A percentile compares a stretch with the other conserved stretches of the same genome.
These are phyloP conservation scores for Tachuris rubrigastra DNA, from an alignment of 2,113 vertebrate species.

Conservation along the genomic window DNA sequence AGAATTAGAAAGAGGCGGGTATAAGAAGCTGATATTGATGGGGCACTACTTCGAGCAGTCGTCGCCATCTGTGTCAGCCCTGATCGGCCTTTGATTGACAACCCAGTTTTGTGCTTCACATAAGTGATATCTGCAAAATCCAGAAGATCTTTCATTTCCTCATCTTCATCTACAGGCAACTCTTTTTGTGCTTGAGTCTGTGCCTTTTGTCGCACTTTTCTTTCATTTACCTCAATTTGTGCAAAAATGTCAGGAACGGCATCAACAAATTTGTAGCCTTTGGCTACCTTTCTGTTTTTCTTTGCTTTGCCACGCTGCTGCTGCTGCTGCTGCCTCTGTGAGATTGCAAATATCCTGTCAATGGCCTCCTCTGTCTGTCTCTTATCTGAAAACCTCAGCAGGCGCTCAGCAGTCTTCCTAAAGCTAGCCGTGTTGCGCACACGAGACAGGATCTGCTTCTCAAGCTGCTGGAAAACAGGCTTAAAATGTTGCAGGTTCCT, in stretches of 20 bases:
- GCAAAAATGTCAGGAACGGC: slow-evolving; percentile 90
- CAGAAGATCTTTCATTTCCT: slow-evolving; percentile 87
- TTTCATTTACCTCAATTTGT: slow-evolving; percentile 91
- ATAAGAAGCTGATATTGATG: slow-evolving; percentile 82
- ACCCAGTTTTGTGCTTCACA: slow-evolving; percentile 76
- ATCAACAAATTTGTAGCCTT: slow-evolving; percentile 85
- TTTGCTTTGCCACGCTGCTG: slow-evolving; percentile 76
- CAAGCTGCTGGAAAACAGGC: slow-evolving; percentile 92
- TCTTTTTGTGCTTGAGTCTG: slow-evolving; percentile 86
- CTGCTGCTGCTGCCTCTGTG: slow-evolving; percentile 75
- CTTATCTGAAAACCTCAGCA: slow-evolving; percentile 90
- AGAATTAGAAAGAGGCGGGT: slow-evolving; percentile 91
- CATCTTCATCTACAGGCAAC: slow-evolving; percentile 83
- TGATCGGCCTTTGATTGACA: slow-evolving; percentile 70
- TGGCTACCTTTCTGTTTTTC: slow-evolving; percentile 76
- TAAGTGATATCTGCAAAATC: slow-evolving; percentile 85
- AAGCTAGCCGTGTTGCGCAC: slow-evolving; percentile 89
- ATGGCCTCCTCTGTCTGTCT: slow-evolving; percentile 88
- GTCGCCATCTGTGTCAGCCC: slow-evolving; percentile 78
- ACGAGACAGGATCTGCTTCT: slow-evolving; percentile 88
- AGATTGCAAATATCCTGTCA: slow-evolving; percentile 88
- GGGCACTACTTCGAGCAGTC: slow-evolving; percentile 70
- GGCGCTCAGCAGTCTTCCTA: slow-evolving; percentile 87
- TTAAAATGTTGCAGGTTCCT: slow-evolving; percentile 90
- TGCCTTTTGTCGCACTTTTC: slow-evolving; percentile 84